Evolutionary conservation across 2,888 invertebrate species (phyloP), one percentile per base, ranked within the genome.

Genomic region (Trichogramma dendrolimi): DNA sequence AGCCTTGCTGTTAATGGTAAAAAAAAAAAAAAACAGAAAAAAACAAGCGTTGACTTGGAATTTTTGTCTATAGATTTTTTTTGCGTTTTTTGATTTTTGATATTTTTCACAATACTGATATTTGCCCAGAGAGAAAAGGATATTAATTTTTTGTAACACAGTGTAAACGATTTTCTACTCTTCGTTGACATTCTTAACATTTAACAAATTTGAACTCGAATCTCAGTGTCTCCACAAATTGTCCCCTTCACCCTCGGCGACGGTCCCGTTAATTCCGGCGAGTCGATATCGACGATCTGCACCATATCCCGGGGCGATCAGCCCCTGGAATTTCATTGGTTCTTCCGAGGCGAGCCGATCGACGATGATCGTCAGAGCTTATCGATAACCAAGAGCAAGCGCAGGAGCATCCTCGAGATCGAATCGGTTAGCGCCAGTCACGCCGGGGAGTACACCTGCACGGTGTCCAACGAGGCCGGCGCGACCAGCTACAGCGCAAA

Each of bases 401-500:
- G 86, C 67, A 84, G 84, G 71, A 85, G 85, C 67, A 82, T 87
- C 63, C 76, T 88, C 71, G 85, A 84, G 68, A 87, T 90, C 67
- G 85, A 86, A 68, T 83, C 87, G n/a, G 84, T 89, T 49, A 85
- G 85, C 63, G 86, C 85, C 48, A 82, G 83, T 61, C 90, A 91
- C 76, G 86, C 87, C 68, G 91, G 91, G 62, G 83, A 86, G 75
- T 91, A 90, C 73, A 89, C 88, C 49, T 92, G 92, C 75, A 83
- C 86, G 60, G 91, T 89, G 39, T 83, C 82, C 68, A 91, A 91
- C 80, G 82, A 80, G 73, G 91, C 89, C 49, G 91, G 91, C 69
- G 82, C 81, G 70, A 83, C 85, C 68, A 86, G 85, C 78, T 85
- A 86, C 73, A 84, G 86, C 50, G 84, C 89, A 69, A 81, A 83